phyloP scores from a whole-genome alignment of 2,888 invertebrate species.

The Antheraea assamensis region DNA sequence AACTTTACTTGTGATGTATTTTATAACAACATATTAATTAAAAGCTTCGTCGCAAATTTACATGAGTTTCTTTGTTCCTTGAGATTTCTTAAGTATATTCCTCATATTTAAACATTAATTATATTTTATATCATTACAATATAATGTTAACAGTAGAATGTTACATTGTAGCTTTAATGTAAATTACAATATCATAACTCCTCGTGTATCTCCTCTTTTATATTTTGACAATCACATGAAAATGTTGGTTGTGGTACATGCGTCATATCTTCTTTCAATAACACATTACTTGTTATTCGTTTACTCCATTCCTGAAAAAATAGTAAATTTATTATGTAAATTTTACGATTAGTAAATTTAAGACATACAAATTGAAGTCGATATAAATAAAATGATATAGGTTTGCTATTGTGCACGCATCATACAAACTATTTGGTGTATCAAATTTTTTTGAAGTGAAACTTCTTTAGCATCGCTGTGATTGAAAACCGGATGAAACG shows the following conservation, averaged over 20 bases:
- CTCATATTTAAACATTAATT: background rate
- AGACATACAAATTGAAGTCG: too few species aligned
- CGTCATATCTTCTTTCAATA: conserved; percentile 58
- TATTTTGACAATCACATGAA: conserved; percentile 52
- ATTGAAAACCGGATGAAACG: too few species aligned
- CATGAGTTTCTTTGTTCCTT: background rate
- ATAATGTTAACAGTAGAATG: background rate
- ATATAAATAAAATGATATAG: background rate
- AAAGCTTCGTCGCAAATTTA: too few species aligned
- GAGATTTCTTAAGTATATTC: background rate
- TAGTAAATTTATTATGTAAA: background rate
- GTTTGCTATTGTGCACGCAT: background rate
- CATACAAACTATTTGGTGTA: too few species aligned
- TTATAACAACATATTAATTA: background rate
- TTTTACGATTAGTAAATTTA: background rate
- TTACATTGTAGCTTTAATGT: background rate
- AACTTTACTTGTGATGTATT: background rate
- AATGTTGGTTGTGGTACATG: conserved; percentile 62
- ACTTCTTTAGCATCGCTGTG: too few species aligned
- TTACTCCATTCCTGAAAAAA: conserved; percentile 87
- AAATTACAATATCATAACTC: conserved; percentile 52
- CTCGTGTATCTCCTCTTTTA: conserved; percentile 43
- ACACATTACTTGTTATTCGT: conserved; percentile 76
- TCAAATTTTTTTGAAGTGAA: too few species aligned
- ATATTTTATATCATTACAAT: background rate